Evolutionary conservation across 2,797 vertebrate species (phyloP).

Genomic region (Takifugu ocellatus): DNA sequence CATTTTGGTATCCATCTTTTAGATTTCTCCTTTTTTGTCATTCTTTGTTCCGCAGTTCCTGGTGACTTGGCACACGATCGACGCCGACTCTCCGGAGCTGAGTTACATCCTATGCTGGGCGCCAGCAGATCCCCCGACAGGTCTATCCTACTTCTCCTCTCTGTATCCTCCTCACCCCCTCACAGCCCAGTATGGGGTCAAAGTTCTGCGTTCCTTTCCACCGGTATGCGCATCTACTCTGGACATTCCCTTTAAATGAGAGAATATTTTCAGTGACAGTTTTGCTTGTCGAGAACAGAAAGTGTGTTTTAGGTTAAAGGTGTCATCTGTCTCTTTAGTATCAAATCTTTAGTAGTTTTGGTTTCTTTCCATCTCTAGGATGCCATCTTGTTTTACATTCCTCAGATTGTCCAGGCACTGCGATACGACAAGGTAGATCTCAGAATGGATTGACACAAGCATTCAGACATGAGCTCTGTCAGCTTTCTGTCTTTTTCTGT

Average conservation of each 20-base stretch:
- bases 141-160: constrained; percentile 96
- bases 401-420: constrained; percentile 96
- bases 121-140: constrained; percentile 90
- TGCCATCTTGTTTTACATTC: constrained; percentile 97
- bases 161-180: constrained; percentile 95
- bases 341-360: too few relatives aligned
- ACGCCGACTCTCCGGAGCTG: constrained; percentile 93
- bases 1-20: neutral
- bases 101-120: constrained; percentile 96
- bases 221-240: constrained; percentile 74
- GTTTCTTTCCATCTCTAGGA: constrained; percentile 73
- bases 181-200: constrained; percentile 94
- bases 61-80: constrained; percentile 96
- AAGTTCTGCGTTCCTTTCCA: constrained; percentile 94
- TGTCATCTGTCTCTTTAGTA: too few relatives aligned
- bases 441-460: neutral
- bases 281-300: neutral
- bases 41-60: constrained; percentile 79
- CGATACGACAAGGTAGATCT: constrained; percentile 90
- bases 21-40: neutral
- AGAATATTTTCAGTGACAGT: neutral
- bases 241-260: neutral
- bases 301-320: too few relatives aligned
- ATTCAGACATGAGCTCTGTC: neutral
- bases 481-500: neutral